Percentiles rank a stretch among this genome's conserved stretches.
phyloP scores from a whole-genome alignment of 2,113 vertebrate genomes.

The Peromyscus leucopus region DNA sequence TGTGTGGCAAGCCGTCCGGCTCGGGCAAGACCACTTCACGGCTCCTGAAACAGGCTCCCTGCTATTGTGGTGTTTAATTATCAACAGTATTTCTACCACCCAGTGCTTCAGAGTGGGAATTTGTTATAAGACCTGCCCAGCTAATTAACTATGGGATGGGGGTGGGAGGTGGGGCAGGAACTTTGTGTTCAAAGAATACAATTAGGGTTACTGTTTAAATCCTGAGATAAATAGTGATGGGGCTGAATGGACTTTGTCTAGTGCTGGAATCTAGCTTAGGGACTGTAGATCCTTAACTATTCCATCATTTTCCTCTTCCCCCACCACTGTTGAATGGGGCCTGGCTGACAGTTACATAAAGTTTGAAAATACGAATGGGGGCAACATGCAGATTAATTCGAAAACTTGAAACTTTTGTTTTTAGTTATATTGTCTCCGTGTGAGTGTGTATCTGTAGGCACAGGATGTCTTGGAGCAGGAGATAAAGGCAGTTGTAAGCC shows the following conservation, averaged over 20 bases:
- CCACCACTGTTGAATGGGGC: background rate
- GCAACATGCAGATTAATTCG: conserved; percentile 36
- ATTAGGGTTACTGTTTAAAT: conserved; percentile 79
- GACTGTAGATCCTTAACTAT: background rate
- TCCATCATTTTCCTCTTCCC: conserved; percentile 45
- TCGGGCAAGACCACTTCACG: conserved; percentile 63
- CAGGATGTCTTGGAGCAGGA: background rate
- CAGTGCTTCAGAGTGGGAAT: conserved; percentile 78
- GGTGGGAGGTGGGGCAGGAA: conserved; percentile 55
- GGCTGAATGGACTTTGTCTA: conserved; percentile 59
- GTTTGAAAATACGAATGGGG: conserved; percentile 20
- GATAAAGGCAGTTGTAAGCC: background rate
- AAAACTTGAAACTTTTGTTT: background rate
- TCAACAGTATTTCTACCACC: conserved; percentile 80
- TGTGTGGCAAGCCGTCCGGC: conserved; percentile 61
- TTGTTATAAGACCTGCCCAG: conserved; percentile 79
- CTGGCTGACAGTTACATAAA: conserved; percentile 46
- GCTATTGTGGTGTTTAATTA: conserved; percentile 84
- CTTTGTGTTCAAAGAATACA: conserved; percentile 79
- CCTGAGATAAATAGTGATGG: conserved; percentile 74
- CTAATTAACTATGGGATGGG: conserved; percentile 77
- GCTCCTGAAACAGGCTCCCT: conserved; percentile 74
- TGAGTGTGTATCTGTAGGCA: background rate
- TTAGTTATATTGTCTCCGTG: background rate
- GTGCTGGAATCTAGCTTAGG: conserved; percentile 44